Evolutionary conservation across 1,140 invertebrate genomes (phyloP).

Genomic region (Tachypleus tridentatus): DNA sequence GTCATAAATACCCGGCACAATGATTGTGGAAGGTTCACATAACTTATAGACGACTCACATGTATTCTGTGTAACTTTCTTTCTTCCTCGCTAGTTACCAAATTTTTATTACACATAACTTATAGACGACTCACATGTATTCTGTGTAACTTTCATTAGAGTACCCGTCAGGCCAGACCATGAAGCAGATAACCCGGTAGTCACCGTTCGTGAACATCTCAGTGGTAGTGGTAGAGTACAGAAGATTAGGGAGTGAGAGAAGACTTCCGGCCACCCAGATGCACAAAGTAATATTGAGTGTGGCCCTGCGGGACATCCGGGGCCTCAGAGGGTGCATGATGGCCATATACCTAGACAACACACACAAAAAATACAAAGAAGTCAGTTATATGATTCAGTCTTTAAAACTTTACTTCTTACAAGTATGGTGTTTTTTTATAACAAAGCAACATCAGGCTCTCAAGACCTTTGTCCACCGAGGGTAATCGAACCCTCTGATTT

Average conservation of each 20-base stretch:
- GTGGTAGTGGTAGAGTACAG: constrained; percentile 61
- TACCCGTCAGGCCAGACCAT: constrained; percentile 55
- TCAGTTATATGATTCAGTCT: neutral
- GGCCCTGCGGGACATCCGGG: constrained; percentile 56
- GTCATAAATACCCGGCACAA: no score
- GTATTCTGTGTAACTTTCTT: constrained; percentile 54
- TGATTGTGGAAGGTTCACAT: no score
- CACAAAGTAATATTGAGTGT: constrained; percentile 64
- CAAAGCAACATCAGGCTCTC: no score
- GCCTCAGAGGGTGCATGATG: constrained; percentile 73
- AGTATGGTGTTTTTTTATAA: no score
- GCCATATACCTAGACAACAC: constrained; percentile 51
- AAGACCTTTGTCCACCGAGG: no score
- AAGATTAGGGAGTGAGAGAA: constrained; percentile 68
- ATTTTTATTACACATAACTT: no score
- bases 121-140: constrained; percentile 58
- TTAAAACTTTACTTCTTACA: no score
- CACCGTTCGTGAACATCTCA: constrained; percentile 44
- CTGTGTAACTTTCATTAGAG: constrained; percentile 51
- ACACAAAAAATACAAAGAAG: neutral
- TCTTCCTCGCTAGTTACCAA: no score
- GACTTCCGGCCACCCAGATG: constrained; percentile 57
- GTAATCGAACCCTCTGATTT: no score
- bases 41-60: constrained; percentile 53
- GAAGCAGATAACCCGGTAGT: constrained; percentile 49